Conservation (phyloP, 2,113 vertebrate genomes). For the Coreoperca whiteheadi region DNA sequence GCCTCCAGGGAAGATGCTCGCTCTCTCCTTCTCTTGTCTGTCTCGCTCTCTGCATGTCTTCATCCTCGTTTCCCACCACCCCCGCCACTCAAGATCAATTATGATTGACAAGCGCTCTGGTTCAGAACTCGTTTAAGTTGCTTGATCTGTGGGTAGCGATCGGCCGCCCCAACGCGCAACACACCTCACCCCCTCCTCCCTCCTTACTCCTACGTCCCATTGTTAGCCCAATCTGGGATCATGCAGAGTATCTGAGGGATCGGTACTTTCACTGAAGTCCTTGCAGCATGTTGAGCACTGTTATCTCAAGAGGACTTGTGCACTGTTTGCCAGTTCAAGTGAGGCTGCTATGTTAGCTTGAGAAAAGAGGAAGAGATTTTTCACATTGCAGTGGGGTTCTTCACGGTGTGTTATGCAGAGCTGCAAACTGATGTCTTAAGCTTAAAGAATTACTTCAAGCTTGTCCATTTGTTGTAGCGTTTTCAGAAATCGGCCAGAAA, state of each 20-base stretch:
- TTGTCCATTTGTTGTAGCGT: conserved; percentile 30
- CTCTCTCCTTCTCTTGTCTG: conserved; percentile 25
- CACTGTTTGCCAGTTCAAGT: conserved; percentile 38
- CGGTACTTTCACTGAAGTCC: conserved; percentile 15
- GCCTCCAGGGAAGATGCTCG: conserved; percentile 54
- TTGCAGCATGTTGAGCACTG: conserved; percentile 10
- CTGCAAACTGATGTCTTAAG: conserved; percentile 25
- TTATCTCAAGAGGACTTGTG: conserved; percentile 39
- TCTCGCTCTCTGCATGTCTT: conserved; percentile 38
- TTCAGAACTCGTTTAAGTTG: conserved; percentile 56
- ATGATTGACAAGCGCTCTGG: conserved; percentile 71
- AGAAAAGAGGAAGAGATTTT: background rate
- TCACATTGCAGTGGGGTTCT: conserved; percentile 9
- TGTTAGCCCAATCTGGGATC: conserved; percentile 32
- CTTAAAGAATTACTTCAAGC: conserved; percentile 33
- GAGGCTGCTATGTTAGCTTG: background rate
- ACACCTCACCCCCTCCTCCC: background rate
- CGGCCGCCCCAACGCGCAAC: background rate
- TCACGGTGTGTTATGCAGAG: background rate
- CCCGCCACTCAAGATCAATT: conserved; percentile 69
- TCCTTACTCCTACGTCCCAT: conserved; percentile 39
- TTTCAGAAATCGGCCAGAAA: conserved; percentile 42
- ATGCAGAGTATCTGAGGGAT: conserved; percentile 36
- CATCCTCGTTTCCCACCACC: conserved; percentile 45
- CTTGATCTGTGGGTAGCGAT: conserved; percentile 67